These are phyloP conservation scores for Apamea crenata DNA, from an alignment of 2,888 invertebrate species.

Conservation along the genomic window DNA sequence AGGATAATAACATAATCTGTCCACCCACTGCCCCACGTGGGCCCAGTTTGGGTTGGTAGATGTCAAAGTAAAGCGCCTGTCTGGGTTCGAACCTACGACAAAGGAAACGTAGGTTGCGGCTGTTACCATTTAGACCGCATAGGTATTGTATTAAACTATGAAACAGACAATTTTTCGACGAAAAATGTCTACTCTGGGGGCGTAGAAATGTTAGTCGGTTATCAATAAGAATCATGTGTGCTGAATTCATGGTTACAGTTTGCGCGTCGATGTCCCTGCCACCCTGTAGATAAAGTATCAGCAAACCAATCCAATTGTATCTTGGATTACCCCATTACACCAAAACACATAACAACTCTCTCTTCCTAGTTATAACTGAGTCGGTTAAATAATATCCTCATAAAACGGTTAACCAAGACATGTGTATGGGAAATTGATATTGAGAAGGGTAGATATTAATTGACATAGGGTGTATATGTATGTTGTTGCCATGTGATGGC, in stretches of 20 bases:
- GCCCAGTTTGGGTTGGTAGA: no score
- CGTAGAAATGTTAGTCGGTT: no score
- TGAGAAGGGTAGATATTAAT: constrained; percentile 27
- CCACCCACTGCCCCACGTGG: background rate
- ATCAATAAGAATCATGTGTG: no score
- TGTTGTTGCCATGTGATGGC: background rate
- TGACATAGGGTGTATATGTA: background rate
- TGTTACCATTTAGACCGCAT: background rate
- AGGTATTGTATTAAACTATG: background rate
- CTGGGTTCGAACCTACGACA: no score
- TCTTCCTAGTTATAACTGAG: constrained; percentile 3
- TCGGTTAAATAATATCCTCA: background rate
- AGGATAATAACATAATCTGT: background rate
- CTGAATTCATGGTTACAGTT: background rate
- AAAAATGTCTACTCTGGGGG: no score
- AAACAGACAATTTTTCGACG: no score
- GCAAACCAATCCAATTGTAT: background rate
- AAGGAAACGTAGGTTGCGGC: no score
- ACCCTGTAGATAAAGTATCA: background rate
- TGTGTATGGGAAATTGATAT: constrained; percentile 31
- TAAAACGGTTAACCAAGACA: constrained; percentile 11
- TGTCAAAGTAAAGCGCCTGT: no score
- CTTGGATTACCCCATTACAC: background rate
- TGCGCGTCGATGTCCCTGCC: background rate
- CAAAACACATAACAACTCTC: background rate